Base-by-base conservation (phyloP, 2,888 invertebrate genomes). In the Lumbricus terrestris region DNA sequence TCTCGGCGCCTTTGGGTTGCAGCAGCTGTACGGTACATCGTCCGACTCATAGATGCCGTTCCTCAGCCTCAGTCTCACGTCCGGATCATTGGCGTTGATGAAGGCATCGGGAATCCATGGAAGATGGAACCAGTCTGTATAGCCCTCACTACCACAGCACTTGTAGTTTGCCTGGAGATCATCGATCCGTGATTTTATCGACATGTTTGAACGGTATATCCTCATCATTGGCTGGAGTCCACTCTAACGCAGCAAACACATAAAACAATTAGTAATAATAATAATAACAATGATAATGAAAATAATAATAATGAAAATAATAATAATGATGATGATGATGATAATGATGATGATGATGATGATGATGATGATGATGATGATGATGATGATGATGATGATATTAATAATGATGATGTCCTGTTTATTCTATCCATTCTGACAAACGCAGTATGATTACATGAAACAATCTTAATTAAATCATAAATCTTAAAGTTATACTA, bases 21-120 rank as follows among this genome's bases (percentile, higher is more conserved):
- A 94, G 92, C 94, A 94, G 89, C 94, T 94, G 92, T 93, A 94
- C 8, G 94, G 94, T 2, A 93, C 94, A 90, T 93, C 93, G 54
- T 94, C 93, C 4, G 91, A 91, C 90, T 92, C 91, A 89, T 92
- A 92, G 40, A 92, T 90, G 2, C 93, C 89, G 69, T 89, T 69
- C 33, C 15, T 37, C 42, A 89, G 18, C 35, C 69, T 34, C 23
- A 82, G 23, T 20, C 89, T 90, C 11, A 38, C 82, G 13, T 82
- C 69, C 16, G 38, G 38, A 18, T 69, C 37, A 38, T 89, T 93
- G 16, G 91, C 91, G 54, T 94, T 92, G 29, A 94, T 42, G 89
- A 92, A 93, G 13, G 92, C 91, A 8, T 92, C 91, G 82, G 93
- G 92, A 40, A 93, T 92, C 94, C 94, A 94, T 89, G 92, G 91